A percentile compares a stretch with the other conserved stretches of the same genome.
These are phyloP conservation scores for Clupea harengus DNA, from an alignment of 2,113 vertebrate species.

Conservation along the genomic window DNA sequence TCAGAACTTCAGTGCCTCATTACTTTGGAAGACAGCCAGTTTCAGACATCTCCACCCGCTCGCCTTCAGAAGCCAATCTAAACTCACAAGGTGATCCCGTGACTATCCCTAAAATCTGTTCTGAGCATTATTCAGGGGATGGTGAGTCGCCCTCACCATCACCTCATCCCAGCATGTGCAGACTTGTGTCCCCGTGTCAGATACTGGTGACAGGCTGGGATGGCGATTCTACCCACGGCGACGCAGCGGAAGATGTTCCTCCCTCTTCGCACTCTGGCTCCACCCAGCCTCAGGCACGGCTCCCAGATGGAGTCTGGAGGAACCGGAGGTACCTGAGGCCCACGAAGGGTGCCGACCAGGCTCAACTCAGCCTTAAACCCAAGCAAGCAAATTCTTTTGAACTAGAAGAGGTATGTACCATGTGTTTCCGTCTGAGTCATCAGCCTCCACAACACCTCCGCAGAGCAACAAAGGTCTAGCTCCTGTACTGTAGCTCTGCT, in stretches of 20 bases:
- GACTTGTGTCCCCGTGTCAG: constrained; percentile 43
- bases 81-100: background rate
- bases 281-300: background rate
- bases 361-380: constrained; percentile 39
- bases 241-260: background rate
- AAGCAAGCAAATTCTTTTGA: constrained; percentile 69
- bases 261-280: background rate
- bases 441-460: background rate
- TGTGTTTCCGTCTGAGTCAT: background rate
- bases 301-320: background rate
- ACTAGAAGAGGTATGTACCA: constrained; percentile 70
- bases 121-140: background rate
- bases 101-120: background rate
- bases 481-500: background rate
- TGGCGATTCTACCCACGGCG: constrained; percentile 22
- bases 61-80: background rate
- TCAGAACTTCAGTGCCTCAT: background rate
- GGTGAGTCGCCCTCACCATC: constrained; percentile 1
- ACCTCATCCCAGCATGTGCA: background rate
- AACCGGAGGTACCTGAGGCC: constrained; percentile 48
- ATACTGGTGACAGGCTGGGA: constrained; percentile 68
- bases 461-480: background rate
- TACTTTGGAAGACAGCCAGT: background rate
- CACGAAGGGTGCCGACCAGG: constrained; percentile 30
- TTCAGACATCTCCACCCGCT: background rate